phyloP scores from a whole-genome alignment of 1,140 invertebrate species.

The Lamellibrachia luymesi region DNA sequence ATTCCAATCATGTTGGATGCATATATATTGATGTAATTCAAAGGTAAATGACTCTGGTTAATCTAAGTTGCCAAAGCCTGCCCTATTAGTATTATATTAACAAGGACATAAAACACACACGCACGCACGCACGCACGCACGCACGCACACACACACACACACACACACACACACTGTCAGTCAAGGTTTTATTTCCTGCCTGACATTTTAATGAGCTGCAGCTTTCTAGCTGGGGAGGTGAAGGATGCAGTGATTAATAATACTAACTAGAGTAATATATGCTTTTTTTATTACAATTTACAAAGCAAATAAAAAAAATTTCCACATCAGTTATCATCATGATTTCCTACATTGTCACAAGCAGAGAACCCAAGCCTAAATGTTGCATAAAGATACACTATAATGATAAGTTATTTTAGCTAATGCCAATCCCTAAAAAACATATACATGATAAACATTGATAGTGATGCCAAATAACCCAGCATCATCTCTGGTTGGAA shows the following conservation, averaged over 20 bases:
- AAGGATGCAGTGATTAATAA: not conserved
- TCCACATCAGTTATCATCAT: not conserved
- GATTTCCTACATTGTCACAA: not conserved
- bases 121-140: too few relatives aligned
- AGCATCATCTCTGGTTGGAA: not conserved
- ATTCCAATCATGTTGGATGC: not conserved
- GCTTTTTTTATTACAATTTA: not conserved
- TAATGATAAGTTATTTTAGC: not conserved
- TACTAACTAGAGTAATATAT: not conserved
- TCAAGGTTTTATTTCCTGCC: not conserved
- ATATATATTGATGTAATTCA: not conserved
- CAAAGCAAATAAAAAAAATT: not conserved
- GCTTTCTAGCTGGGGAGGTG: not conserved
- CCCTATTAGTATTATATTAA: too few relatives aligned
- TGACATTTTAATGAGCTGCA: not conserved
- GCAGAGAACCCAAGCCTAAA: not conserved
- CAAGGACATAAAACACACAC: not conserved
- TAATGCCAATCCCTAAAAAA: not conserved
- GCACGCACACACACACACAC: too few relatives aligned
- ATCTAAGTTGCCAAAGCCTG: not conserved
- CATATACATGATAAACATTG: not conserved
- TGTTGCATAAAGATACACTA: not conserved
- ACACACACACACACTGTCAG: not conserved
- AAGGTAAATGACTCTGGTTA: not conserved
- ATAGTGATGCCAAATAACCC: not conserved